A percentile compares a stretch with the other conserved stretches of the same genome.
Evolutionary conservation across 2,113 vertebrate genomes (phyloP).

Genomic region (Semnornis frantzii): DNA sequence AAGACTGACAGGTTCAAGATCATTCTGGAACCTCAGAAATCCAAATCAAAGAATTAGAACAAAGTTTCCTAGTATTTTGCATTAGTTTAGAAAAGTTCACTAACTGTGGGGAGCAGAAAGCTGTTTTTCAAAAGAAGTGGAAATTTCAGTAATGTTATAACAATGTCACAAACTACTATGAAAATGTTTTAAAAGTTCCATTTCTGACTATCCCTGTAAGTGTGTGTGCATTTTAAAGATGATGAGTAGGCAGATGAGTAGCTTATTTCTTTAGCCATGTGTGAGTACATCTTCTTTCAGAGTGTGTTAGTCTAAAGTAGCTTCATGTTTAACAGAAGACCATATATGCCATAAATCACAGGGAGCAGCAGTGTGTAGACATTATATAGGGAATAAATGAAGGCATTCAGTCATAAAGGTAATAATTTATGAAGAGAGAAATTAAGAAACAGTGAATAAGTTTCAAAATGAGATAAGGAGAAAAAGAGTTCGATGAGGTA

Average conservation of each 20-base stretch:
- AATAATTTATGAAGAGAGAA: slow-evolving; percentile 39
- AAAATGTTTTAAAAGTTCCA: not conserved
- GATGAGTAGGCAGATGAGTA: not conserved
- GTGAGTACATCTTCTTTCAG: not conserved
- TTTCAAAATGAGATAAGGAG: slow-evolving; percentile 12
- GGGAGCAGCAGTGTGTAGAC: not conserved
- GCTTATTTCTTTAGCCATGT: not conserved
- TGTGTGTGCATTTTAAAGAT: not conserved
- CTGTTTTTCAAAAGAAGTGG: not conserved
- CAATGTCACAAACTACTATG: not conserved
- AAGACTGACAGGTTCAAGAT: not conserved
- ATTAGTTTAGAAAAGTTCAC: not conserved
- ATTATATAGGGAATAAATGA: slow-evolving; percentile 21
- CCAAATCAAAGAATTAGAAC: not conserved
- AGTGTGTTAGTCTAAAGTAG: not conserved
- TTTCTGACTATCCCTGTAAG: not conserved
- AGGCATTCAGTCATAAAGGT: slow-evolving; percentile 10
- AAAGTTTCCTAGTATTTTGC: not conserved
- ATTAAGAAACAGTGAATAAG: slow-evolving; percentile 51
- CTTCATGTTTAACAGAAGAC: slow-evolving; percentile 20
- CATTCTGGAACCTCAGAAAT: not conserved
- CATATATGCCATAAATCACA: slow-evolving; percentile 15
- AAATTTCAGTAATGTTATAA: not conserved
- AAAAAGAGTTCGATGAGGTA: slow-evolving; percentile 25
- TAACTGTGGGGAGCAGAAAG: accelerated